Evolutionary conservation across 2,797 vertebrate genomes (phyloP), one percentile per base, ranked within the genome.

Genomic region (Loris lydekkerianus): DNA sequence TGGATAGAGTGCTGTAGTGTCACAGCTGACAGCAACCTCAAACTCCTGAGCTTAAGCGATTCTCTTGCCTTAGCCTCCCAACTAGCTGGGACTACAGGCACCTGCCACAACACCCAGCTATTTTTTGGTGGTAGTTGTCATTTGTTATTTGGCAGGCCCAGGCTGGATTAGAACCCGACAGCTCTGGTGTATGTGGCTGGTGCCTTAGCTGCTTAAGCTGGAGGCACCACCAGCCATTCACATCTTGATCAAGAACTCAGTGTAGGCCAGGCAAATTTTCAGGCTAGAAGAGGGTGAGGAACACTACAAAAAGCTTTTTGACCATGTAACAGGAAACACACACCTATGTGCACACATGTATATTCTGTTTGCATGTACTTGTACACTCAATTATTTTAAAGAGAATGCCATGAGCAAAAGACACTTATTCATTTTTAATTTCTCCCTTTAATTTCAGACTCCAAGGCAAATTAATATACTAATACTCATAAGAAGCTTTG

Each of bases 391-490:
- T 91, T 67, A 34, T 49, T 86, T 80, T 88, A 14, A 83, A 83
- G 8, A 29, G 53, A 77, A 80, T 77, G n/a, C 75, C 10, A 58
- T 84, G 23, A 80, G 81, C 58, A 82, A 93, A 86, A 93, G 67
- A 53, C 76, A 91, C 86, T 78, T 53, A 84, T 83, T 93, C 15
- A 81, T 87, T 91, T 96, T 85, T 2, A 53, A 83, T 95, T 85
- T 73, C 60, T 85, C 72, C 46, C 21, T 37, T 15, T 63, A 70
- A 88, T 89, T 91, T 92, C 63, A 83, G 65, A 77, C 25, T 84
- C 91, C 95, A 84, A 92, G 31, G 29, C 86, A 96, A 86, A 93
- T 58, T 70, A 83, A 91, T 61, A 67, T 9, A 89, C 23, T 96
- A 91, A 89, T 17, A 78, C 43, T 23, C 56, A 25, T 43, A 78